A percentile compares a stretch with the other conserved stretches of the same genome.
phyloP scores from a whole-genome alignment of 2,888 invertebrate genomes.

The Orchesella flavescens region DNA sequence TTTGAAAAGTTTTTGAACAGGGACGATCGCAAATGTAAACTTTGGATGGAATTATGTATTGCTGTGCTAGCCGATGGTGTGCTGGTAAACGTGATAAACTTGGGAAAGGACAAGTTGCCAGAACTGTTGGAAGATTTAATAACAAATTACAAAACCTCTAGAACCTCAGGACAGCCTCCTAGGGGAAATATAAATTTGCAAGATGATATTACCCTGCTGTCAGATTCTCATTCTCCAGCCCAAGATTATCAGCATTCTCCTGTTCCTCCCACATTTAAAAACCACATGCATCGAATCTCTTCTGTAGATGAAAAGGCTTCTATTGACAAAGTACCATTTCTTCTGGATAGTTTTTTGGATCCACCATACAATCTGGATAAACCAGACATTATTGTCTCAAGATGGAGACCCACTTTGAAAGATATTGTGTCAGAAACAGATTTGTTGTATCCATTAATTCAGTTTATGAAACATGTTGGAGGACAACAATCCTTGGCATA shows the following conservation, averaged over 20 bases:
- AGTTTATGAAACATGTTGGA: slow-evolving; percentile 68
- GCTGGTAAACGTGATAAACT: slow-evolving; percentile 68
- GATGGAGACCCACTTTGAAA: slow-evolving; percentile 69
- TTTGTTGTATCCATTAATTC: slow-evolving; percentile 70
- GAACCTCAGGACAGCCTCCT: background rate
- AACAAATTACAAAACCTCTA: slow-evolving; percentile 22
- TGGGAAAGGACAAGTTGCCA: slow-evolving; percentile 68
- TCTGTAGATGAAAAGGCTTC: slow-evolving; percentile 21
- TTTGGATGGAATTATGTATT: slow-evolving; percentile 70
- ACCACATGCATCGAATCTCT: background rate
- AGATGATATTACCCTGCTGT: too few relatives aligned
- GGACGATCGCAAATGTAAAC: slow-evolving; percentile 67
- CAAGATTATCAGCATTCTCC: background rate
- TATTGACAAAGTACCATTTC: slow-evolving; percentile 60
- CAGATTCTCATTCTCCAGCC: background rate
- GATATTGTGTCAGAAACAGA: slow-evolving; percentile 70
- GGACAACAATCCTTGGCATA: slow-evolving; percentile 69
- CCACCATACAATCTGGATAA: slow-evolving; percentile 67
- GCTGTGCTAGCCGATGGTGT: slow-evolving; percentile 71
- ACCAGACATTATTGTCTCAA: slow-evolving; percentile 65
- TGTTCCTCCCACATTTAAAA: background rate
- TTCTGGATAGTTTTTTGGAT: slow-evolving; percentile 70
- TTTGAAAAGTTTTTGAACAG: slow-evolving; percentile 48
- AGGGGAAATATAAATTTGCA: too few relatives aligned
- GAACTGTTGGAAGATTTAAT: slow-evolving; percentile 47